Evolutionary conservation across 2,113 vertebrate genomes (phyloP).

Genomic region (Chaenogobius annularis): DNA sequence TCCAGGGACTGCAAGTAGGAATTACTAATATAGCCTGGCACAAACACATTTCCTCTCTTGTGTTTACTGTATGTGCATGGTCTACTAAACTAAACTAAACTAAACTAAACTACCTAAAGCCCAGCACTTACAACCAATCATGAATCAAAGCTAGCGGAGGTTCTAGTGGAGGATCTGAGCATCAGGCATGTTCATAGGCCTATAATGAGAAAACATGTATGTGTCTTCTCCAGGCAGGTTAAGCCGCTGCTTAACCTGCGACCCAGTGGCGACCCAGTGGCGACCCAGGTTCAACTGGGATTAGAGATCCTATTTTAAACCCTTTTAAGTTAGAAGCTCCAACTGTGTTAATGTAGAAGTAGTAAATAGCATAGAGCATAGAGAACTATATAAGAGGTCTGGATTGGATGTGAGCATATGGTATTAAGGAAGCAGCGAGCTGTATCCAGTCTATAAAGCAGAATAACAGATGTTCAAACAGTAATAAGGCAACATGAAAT

Average conservation of each 20-base stretch:
- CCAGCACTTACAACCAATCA: neutral
- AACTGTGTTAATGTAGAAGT: constrained; percentile 60
- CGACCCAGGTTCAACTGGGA: neutral
- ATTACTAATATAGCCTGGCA: too few relatives aligned
- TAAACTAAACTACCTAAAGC: neutral
- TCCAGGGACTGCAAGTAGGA: too few relatives aligned
- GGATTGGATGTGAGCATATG: constrained; percentile 74
- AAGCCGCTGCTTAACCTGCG: too few relatives aligned
- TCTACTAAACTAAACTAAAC: too few relatives aligned
- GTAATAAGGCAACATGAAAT: constrained; percentile 75
- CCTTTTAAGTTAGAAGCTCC: constrained; percentile 44
- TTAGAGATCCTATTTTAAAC: neutral
- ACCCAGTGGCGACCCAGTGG: too few relatives aligned
- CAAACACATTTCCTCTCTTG: too few relatives aligned
- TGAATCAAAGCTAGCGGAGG: too few relatives aligned
- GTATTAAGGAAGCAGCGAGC: constrained; percentile 63
- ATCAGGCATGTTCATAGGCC: too few relatives aligned
- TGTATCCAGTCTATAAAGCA: constrained; percentile 74
- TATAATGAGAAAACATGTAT: neutral
- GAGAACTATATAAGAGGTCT: constrained; percentile 60
- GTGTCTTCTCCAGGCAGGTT: neutral
- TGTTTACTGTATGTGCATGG: too few relatives aligned
- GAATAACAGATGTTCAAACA: constrained; percentile 80
- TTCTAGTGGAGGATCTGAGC: too few relatives aligned
- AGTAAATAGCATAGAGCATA: constrained; percentile 67